Percentiles rank a stretch among this genome's conserved stretches.
Evolutionary conservation across 2,797 vertebrate genomes (phyloP).

Genomic region (Hypotaenidia okinawae): DNA sequence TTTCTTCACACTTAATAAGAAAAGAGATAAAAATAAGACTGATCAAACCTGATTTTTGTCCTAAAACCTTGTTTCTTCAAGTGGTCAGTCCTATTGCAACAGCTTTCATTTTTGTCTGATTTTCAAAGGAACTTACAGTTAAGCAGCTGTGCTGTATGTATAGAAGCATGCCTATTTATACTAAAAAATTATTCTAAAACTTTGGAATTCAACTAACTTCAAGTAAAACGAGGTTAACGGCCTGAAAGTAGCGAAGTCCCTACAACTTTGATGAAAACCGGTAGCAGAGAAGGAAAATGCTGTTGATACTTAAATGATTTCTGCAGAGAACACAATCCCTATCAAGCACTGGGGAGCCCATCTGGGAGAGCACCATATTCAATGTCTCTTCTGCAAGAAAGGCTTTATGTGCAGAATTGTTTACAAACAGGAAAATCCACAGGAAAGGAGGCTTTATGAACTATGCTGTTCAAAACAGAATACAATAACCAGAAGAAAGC

Average conservation of each 20-base stretch:
- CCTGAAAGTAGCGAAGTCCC: not conserved
- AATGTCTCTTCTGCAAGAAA: not conserved
- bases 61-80: not conserved
- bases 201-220: not conserved
- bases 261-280: not conserved
- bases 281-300: not conserved
- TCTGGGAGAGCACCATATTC: not conserved
- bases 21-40: not conserved
- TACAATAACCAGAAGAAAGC: not conserved
- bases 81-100: not conserved
- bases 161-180: not conserved
- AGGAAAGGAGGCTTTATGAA: not conserved
- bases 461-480: not conserved
- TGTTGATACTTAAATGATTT: not conserved
- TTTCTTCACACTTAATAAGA: not conserved
- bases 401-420: not conserved
- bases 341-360: not conserved
- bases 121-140: not conserved
- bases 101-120: not conserved
- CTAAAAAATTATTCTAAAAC: not conserved
- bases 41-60: not conserved
- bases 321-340: not conserved
- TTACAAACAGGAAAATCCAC: not conserved
- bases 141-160: not conserved
- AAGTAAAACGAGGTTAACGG: not conserved